Base-by-base conservation (phyloP, 2,888 invertebrate genomes). In the Lycaena phlaeas region DNA sequence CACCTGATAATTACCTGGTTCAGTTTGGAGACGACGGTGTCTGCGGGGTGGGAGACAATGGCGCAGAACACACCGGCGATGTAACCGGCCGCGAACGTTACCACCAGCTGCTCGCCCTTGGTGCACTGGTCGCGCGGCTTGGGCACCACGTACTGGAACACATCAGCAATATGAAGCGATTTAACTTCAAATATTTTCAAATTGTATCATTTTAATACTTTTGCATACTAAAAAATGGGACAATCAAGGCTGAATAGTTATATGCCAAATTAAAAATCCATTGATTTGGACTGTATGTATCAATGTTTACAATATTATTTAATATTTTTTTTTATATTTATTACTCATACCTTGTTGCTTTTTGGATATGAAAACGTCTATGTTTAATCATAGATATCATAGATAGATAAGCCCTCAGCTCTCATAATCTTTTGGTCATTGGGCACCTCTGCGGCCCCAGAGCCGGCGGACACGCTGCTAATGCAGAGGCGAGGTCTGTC, bases 1-100 rank as follows among this genome's bases (percentile, higher is more conserved):
- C 9, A 25, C 9, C 14, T 10, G 4, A 10, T 7, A 18, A 12
- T 2, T 52, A 82, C 95, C 87, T 97, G 95, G 87, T 98, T 98
- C 57, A 98, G 86, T 73, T 98, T 97, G 46, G 97, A 98, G 11
- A 98, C 98, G 49, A 93, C 93, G 15, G 98, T 97, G 78, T 98
- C 98, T 51, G 98, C 98, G 41, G 98, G 98, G 81, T 98, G 98
- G n/a, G 97, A 97, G 2, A 98, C 98, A 74, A 98, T 90, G 49
- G 98, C 98, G 79, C 98, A 98, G 90, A 98, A 98, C 38, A 98
- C 96, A 67, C 98, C 98, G 66, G 98, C 98, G 81, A 98, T 98
- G 82, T 98, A 98, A 61, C 96, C 92, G 7, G 92, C 92, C 26
- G 95, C 93, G 82, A 98, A 98, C 4, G 98, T 98, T 25, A 98